phyloP scores from a whole-genome alignment of 2,888 invertebrate species.

The Venustoraphidia nigricollis region DNA sequence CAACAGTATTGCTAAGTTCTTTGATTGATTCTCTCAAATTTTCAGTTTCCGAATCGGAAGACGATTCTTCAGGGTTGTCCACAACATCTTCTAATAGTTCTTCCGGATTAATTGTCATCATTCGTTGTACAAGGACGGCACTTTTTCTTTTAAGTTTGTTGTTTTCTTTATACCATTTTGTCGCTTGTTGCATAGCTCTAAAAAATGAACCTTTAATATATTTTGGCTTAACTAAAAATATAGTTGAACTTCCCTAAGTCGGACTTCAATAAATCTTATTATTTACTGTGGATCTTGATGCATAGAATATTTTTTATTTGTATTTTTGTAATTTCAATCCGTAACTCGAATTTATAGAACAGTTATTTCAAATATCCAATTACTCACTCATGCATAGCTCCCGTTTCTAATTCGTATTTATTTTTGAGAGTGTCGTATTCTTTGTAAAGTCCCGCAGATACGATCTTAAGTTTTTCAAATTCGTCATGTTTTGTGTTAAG shows the following conservation, averaged over 20 bases:
- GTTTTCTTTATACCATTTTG: constrained; percentile 65
- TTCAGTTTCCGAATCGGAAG: constrained; percentile 46
- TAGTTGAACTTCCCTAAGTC: too few relatives aligned
- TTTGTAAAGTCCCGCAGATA: constrained; percentile 54
- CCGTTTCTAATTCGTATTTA: constrained; percentile 57
- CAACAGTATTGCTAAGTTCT: constrained; percentile 47
- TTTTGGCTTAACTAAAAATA: constrained; percentile 5
- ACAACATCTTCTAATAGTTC: constrained; percentile 23
- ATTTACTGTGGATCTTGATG: too few relatives aligned
- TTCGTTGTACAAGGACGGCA: constrained; percentile 43
- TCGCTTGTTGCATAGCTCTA: constrained; percentile 52
- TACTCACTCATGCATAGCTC: constrained; percentile 52
- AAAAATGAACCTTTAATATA: constrained; percentile 10
- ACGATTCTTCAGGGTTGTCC: constrained; percentile 28
- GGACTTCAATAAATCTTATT: too few relatives aligned
- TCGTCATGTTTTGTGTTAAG: constrained; percentile 46
- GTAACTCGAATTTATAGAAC: not conserved
- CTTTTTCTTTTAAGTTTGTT: constrained; percentile 54
- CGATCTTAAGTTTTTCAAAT: constrained; percentile 39
- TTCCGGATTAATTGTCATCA: constrained; percentile 35
- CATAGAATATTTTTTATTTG: too few relatives aligned
- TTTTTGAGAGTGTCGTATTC: constrained; percentile 61
- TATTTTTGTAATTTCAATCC: too few relatives aligned
- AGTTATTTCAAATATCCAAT: not conserved
- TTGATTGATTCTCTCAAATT: constrained; percentile 49